A percentile compares a stretch with the other conserved stretches of the same genome.
These are phyloP conservation scores for Anarhynchus alexandrinus DNA, from an alignment of 2,113 vertebrate genomes.

Conservation along the genomic window DNA sequence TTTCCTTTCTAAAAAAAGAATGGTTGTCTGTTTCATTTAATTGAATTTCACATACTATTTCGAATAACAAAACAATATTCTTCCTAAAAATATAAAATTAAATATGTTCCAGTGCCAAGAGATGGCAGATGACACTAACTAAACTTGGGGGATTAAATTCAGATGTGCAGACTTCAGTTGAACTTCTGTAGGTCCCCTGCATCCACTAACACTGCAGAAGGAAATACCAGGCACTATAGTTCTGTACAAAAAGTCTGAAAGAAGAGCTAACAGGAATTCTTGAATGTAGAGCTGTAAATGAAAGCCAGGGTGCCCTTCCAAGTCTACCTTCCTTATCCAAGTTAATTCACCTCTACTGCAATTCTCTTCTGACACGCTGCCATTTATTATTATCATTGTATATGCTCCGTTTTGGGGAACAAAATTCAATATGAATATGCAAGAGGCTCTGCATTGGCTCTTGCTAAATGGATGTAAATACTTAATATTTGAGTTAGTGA, in stretches of 20 bases:
- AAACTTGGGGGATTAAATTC: not conserved
- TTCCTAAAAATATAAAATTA: not conserved
- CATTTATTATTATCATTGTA: not conserved
- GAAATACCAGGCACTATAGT: not conserved
- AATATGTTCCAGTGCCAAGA: not conserved
- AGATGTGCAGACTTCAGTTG: not conserved
- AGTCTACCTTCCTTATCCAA: not conserved
- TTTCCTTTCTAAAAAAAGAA: constrained; percentile 40
- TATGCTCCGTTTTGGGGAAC: not conserved
- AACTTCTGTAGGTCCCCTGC: not conserved
- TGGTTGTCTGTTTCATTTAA: not conserved
- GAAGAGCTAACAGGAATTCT: not conserved
- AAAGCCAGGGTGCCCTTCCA: not conserved
- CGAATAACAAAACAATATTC: not conserved
- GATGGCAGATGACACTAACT: not conserved
- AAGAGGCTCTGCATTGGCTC: not conserved
- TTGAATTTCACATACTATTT: not conserved
- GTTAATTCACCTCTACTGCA: not conserved
- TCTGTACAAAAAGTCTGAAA: not conserved
- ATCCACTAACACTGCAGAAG: not conserved
- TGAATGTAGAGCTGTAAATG: not conserved
- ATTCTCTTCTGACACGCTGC: not conserved
- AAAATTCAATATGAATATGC: not conserved
- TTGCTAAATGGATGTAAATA: not conserved
- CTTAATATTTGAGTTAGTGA: not conserved